Conservation (phyloP, 2,113 vertebrate species). For the Pelecanoides urinatrix region DNA sequence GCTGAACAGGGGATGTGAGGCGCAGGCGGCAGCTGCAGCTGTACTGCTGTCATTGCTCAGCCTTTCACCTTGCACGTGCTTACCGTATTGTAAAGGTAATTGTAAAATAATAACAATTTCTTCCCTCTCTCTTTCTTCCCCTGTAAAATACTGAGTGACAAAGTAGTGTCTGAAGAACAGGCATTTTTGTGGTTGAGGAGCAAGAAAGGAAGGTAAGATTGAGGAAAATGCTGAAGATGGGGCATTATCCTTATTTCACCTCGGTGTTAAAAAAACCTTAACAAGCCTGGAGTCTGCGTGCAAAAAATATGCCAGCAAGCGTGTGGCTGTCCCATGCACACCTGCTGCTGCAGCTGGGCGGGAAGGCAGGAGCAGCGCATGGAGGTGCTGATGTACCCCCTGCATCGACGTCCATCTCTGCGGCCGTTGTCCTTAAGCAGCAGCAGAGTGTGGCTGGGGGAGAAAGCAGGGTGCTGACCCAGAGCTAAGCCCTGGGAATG, state of each 20-base stretch:
- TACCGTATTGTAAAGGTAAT: not conserved
- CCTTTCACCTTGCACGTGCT: not conserved
- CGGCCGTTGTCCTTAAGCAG: not conserved
- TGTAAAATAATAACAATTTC: slow-evolving; percentile 27
- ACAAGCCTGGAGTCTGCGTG: not conserved
- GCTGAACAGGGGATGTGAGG: not conserved
- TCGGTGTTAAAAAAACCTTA: not conserved
- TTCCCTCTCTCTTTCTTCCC: not conserved
- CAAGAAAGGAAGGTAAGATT: not conserved
- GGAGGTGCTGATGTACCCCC: not conserved
- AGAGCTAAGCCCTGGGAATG: not conserved
- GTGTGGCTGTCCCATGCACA: not conserved
- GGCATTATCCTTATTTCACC: not conserved
- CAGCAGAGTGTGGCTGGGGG: not conserved
- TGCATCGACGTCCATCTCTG: not conserved
- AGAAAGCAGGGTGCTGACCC: not conserved
- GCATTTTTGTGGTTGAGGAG: not conserved
- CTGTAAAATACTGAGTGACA: not conserved
- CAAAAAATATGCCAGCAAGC: not conserved
- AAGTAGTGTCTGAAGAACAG: not conserved
- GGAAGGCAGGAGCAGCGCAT: not conserved
- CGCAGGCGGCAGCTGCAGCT: not conserved
- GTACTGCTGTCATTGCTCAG: not conserved
- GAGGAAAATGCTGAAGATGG: not conserved
- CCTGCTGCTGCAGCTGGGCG: not conserved